Conservation (phyloP, 2,888 invertebrate genomes). For the Polia nebulosa region DNA sequence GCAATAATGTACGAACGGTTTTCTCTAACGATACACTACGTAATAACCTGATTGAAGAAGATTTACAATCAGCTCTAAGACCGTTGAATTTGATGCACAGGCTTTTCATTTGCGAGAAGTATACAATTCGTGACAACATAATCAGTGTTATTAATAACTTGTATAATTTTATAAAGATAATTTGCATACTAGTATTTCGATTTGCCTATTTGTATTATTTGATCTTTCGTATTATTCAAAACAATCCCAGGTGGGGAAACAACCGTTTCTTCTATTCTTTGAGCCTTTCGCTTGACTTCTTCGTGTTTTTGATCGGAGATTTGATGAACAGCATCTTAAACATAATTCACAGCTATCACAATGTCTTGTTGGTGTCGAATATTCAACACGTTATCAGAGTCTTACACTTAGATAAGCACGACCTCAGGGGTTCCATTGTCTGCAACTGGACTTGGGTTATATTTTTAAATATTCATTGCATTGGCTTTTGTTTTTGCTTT, state of each 20-base stretch:
- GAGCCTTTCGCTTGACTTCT: neutral
- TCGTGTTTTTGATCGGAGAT: constrained; percentile 4
- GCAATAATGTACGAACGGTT: neutral
- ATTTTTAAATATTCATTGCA: constrained; percentile 1
- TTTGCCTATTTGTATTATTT: constrained; percentile 6
- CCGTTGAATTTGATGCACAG: constrained; percentile 5
- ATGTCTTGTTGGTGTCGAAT: neutral
- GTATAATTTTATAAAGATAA: neutral
- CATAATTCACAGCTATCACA: neutral
- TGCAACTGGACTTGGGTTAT: constrained; percentile 1
- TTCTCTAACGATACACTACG: neutral
- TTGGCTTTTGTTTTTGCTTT: neutral
- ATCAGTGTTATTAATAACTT: neutral
- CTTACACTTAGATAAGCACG: neutral
- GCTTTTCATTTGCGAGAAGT: neutral
- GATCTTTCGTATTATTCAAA: neutral
- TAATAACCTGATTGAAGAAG: neutral
- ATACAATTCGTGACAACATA: neutral
- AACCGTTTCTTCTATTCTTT: neutral
- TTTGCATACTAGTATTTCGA: neutral
- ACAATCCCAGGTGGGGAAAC: no score
- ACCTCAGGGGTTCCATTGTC: neutral
- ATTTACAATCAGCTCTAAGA: constrained; percentile 1
- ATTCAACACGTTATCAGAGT: constrained; percentile 1
- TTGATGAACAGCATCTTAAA: constrained; percentile 6